Percentiles rank a stretch among this genome's conserved stretches.
These are phyloP conservation scores for Otus sunia DNA, from an alignment of 2,113 vertebrate species.

Conservation along the genomic window DNA sequence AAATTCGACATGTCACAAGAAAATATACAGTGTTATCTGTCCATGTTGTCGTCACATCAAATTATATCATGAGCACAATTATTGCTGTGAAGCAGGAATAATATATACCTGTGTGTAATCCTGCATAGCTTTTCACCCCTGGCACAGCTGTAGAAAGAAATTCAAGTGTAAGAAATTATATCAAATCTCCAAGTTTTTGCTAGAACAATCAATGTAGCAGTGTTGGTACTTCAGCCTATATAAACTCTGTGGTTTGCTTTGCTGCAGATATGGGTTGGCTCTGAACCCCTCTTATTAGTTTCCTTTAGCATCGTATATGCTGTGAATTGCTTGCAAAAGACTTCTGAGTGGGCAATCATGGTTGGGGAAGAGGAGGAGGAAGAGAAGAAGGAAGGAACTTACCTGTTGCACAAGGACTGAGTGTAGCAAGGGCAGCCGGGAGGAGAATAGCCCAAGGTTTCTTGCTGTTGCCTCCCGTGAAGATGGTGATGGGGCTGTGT, in stretches of 20 bases:
- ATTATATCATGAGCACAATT: background rate
- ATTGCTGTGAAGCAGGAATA: background rate
- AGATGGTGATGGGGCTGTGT: background rate
- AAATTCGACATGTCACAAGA: background rate
- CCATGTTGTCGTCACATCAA: background rate
- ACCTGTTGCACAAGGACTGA: background rate
- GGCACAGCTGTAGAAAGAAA: background rate
- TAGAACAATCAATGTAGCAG: background rate
- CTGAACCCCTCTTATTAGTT: background rate
- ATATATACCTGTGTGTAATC: background rate
- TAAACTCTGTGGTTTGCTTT: background rate
- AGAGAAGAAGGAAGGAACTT: background rate
- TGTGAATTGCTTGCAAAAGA: background rate
- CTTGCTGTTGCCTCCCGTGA: background rate
- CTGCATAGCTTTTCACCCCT: background rate
- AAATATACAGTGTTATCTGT: background rate
- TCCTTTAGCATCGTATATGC: rapidly evolving
- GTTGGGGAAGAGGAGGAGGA: background rate
- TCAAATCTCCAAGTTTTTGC: background rate
- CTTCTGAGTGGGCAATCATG: background rate
- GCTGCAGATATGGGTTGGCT: background rate
- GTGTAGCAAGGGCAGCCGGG: background rate
- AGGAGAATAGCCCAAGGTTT: background rate
- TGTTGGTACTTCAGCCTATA: background rate
- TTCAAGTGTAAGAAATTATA: background rate